Base-by-base conservation (phyloP, 2,888 invertebrate species). In the Agriopis leucophaearia region DNA sequence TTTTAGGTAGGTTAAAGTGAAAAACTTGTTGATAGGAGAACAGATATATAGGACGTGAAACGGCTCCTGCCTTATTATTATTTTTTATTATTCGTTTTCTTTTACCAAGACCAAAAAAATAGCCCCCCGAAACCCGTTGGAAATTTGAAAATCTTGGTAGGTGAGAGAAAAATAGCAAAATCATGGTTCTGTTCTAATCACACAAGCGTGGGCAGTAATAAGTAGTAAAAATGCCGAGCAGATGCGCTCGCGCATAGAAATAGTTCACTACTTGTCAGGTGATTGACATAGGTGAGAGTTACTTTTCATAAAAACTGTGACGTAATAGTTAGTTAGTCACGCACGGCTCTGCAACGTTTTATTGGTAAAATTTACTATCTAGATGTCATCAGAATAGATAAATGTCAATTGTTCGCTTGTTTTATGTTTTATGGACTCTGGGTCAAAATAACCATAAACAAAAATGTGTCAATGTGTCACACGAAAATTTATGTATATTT, bases 241-340 rank as follows among this genome's bases (percentile, higher is more conserved):
- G 52, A 64, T 64, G 64, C 69, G 60, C 42, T 18, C 16, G 64
- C 69, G 69, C 62, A 65, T 15, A 60, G 54, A 58, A 65, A 65
- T 65, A 59, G 65, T 62, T 62, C 58, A 62, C 65, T 57, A 62
- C 57, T 18, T 57, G 50, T 44, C 27, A 45, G 61, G 66, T 66
- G 66, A 61, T 66, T 62, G 66, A 62, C 62, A 66, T 47, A 60
- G 40, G 61, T 40, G 66, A 62, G 62, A 62, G 62, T 56, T 18
- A 45, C 45, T 55, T 36, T 45, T 51, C 16, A 47, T 52, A 61
- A 16, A 16, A 54, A 36, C 51, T 13, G 35, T 64, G 51, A 57
- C 51, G 64, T 51, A 57, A 63, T 16, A 16, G 38, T 45, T n/a
- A 27, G 42, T 42, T 42, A 47, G 62, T 67, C 63, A 63, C 58